These are phyloP conservation scores for Pilophorus perplexus DNA, from an alignment of 2,888 invertebrate species.

Conservation along the genomic window DNA sequence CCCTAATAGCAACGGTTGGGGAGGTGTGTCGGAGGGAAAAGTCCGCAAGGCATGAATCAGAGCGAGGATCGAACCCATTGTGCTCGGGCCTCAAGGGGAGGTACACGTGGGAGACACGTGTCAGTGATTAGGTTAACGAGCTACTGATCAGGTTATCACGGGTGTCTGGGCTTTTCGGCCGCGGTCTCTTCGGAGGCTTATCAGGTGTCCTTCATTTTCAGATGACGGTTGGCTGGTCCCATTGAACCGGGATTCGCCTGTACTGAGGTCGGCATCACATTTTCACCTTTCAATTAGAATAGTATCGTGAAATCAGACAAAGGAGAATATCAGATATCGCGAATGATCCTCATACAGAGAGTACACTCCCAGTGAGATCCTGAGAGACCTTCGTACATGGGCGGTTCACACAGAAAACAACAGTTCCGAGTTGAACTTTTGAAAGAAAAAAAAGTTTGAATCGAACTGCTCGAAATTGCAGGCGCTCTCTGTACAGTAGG, in stretches of 20 bases:
- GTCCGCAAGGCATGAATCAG: constrained; percentile 18
- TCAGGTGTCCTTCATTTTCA: constrained; percentile 34
- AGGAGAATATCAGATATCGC: too few species aligned
- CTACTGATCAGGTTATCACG: constrained; percentile 42
- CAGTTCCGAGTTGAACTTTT: too few species aligned
- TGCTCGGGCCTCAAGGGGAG: background rate
- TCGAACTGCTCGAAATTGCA: too few species aligned
- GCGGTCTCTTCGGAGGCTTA: constrained; percentile 19
- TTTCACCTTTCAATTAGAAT: too few species aligned
- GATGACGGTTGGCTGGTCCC: constrained; percentile 27
- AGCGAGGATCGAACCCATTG: constrained; percentile 22
- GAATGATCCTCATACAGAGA: too few species aligned
- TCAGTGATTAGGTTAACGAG: constrained; percentile 41
- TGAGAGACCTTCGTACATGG: too few species aligned
- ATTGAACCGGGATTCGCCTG: constrained; percentile 6
- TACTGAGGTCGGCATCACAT: background rate
- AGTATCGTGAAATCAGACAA: too few species aligned
- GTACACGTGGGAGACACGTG: constrained; percentile 38
- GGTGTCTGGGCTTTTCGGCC: constrained; percentile 30
- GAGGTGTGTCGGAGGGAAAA: background rate
- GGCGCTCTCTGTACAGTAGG: too few species aligned
- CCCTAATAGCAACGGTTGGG: too few species aligned
- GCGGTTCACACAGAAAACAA: too few species aligned
- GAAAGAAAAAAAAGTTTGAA: too few species aligned
- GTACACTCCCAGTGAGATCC: too few species aligned